These are phyloP conservation scores for Chironomus riparius DNA, from an alignment of 2,888 invertebrate genomes.

Conservation along the genomic window DNA sequence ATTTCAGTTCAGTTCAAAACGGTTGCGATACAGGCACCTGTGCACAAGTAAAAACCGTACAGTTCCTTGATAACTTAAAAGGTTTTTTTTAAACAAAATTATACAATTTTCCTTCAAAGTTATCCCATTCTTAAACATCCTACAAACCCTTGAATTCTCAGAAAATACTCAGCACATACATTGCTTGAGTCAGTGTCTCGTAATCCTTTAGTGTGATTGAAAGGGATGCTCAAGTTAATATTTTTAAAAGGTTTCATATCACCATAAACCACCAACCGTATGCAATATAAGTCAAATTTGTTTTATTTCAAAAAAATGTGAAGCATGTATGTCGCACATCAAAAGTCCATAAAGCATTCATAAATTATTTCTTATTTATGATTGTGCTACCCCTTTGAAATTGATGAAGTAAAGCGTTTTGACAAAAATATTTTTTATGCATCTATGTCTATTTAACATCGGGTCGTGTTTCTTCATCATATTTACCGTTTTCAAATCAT, in stretches of 20 bases:
- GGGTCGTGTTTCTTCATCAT: no score
- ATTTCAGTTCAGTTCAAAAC: no score
- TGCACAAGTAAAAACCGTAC: no score
- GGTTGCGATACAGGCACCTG: no score
- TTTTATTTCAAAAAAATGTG: not conserved
- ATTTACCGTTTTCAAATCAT: not conserved
- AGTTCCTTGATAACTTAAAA: no score
- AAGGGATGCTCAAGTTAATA: not conserved
- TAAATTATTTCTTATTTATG: not conserved
- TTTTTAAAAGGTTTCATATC: not conserved
- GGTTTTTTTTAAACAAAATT: no score
- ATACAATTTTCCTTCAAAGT: no score
- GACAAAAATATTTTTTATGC: not conserved
- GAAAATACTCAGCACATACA: not conserved
- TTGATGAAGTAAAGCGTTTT: not conserved
- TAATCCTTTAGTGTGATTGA: not conserved
- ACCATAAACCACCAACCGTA: not conserved
- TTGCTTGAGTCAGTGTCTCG: not conserved
- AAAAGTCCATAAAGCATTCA: not conserved
- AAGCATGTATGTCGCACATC: not conserved
- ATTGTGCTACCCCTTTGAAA: not conserved
- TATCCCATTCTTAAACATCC: no score
- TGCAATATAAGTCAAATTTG: not conserved
- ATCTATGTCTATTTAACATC: not conserved
- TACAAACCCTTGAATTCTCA: no score